Percentiles rank a stretch among this genome's conserved stretches.
phyloP scores from a whole-genome alignment of 2,113 vertebrate genomes.

The Cyrtonyx montezumae region DNA sequence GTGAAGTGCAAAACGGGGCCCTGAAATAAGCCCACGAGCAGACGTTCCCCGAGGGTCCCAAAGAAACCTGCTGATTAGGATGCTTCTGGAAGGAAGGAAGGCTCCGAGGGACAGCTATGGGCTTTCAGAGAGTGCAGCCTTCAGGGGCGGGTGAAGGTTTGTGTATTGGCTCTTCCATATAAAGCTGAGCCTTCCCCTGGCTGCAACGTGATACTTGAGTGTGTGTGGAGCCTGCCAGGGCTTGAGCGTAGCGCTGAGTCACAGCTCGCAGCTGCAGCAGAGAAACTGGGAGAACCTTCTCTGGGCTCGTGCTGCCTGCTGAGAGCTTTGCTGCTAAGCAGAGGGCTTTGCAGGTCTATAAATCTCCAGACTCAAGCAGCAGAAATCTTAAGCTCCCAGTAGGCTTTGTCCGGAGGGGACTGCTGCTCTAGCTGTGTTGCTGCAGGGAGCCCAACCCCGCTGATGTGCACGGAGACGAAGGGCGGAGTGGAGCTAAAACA shows the following conservation, averaged over 20 bases:
- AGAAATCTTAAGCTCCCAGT: background rate
- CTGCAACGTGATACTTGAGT: background rate
- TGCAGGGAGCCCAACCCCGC: background rate
- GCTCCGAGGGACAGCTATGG: background rate
- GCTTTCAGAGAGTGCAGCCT: background rate
- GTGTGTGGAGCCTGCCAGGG: background rate
- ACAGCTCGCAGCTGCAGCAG: background rate
- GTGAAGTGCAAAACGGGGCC: background rate
- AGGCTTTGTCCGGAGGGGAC: rapidly evolving
- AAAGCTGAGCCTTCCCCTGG: background rate
- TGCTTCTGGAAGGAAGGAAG: background rate
- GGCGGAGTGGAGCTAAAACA: background rate
- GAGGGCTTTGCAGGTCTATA: background rate
- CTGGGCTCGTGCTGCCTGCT: background rate
- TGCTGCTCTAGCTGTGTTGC: rapidly evolving
- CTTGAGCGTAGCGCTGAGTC: conserved; percentile 7
- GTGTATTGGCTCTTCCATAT: rapidly evolving
- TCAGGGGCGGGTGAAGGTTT: background rate
- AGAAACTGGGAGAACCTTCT: background rate
- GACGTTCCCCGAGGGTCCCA: background rate
- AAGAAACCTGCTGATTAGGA: background rate
- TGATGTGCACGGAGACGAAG: too few relatives aligned
- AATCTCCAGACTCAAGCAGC: background rate
- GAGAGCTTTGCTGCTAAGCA: background rate
- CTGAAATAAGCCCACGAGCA: background rate